A percentile compares a stretch with the other conserved stretches of the same genome.
Evolutionary conservation across 1,140 invertebrate species (phyloP).

Genomic region (Bemisia tabaci): DNA sequence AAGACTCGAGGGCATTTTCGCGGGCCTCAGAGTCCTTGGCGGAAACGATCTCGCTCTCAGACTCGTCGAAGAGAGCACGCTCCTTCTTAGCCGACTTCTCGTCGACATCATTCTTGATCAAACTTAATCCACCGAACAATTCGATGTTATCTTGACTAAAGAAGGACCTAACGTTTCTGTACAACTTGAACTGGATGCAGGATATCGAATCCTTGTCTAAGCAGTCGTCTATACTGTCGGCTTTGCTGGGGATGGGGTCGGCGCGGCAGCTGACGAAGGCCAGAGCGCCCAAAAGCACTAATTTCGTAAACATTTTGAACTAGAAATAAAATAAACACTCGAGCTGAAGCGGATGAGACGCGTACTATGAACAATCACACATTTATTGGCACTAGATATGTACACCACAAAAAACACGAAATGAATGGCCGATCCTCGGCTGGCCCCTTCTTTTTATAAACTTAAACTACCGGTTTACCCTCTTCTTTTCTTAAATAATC

Average conservation of each 20-base stretch:
- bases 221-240: constrained; percentile 35
- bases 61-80: constrained; percentile 22
- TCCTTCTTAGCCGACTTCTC: constrained; percentile 8
- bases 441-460: too few relatives aligned
- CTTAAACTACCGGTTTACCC: too few relatives aligned
- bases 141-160: constrained; percentile 43
- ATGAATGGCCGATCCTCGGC: too few relatives aligned
- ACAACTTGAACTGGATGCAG: constrained; percentile 46
- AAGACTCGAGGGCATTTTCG: constrained; percentile 43
- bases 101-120: constrained; percentile 33
- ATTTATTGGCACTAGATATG: too few relatives aligned
- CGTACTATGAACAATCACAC: too few relatives aligned
- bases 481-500: too few relatives aligned
- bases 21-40: constrained; percentile 37
- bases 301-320: too few relatives aligned
- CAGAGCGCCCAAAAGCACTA: constrained; percentile 18
- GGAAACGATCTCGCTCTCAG: constrained; percentile 34
- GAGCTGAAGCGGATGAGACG: too few relatives aligned
- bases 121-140: constrained; percentile 39
- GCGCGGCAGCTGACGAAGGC: too few relatives aligned
- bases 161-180: constrained; percentile 42
- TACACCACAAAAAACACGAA: too few relatives aligned
- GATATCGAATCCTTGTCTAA: constrained; percentile 47
- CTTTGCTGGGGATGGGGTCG: constrained; percentile 14
- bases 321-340: too few relatives aligned